Base-by-base conservation (phyloP, 2,797 vertebrate genomes). In the Typhlichthys eigenmanni region DNA sequence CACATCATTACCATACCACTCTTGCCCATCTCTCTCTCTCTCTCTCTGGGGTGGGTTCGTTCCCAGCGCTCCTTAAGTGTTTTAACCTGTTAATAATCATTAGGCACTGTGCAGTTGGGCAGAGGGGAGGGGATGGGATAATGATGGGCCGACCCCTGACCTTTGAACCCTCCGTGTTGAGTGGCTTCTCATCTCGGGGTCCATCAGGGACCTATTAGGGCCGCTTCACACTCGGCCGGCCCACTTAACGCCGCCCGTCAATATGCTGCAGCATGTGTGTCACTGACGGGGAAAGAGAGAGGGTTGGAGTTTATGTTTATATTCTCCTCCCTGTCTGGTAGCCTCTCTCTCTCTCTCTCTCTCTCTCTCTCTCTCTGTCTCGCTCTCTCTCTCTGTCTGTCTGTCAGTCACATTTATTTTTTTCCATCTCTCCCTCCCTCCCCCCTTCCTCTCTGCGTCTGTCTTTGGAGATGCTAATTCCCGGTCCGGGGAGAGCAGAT, bases 391-490 rank as follows among this genome's bases (percentile, higher is more conserved):
- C 11, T 8, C 8, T 13, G 53, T 3, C 55, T 69, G 54, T 66
- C 78, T 81, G 74, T 78, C 84, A 58, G 83, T 86, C 83, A 77
- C 78, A 72, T 62, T 71, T 82, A 75, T 79, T 83, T 81, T 55
- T 80, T 73, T 45, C 66, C 69, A 43, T 14, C 64, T 66, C 63
- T 49, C 60, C 74, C 82, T 74, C 73, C 79, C 84, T 74, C 80
- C 75, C 68, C 56, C 83, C 84, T 78, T 83, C 81, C 84, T 88
- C 69, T 32, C 82, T 82, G 83, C 71, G 85, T 85, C 86, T 88
- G 87, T 90, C 90, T 90, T 90, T 91, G 87, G 90, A 91, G 90
- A 91, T 91, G 90, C 87, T 90, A 91, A 91, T 91, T 91, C 90
- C 75, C 55, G 81, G 87, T 91, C 90, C 90, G 43, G 85, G 85